Evolutionary conservation across 2,797 vertebrate genomes (phyloP).

Genomic region (Tokudaia muenninki): DNA sequence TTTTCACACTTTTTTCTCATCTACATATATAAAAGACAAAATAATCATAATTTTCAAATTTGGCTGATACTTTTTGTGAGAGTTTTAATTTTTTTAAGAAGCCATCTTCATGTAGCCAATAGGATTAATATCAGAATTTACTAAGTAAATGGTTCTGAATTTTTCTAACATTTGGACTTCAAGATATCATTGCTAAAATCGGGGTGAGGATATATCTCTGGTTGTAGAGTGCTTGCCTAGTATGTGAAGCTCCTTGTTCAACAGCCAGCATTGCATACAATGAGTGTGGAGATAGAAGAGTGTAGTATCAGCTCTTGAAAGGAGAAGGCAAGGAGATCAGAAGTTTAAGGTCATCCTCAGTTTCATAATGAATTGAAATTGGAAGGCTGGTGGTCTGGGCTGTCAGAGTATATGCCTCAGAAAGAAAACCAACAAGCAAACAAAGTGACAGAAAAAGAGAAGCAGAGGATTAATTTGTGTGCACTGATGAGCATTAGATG

Average conservation of each 20-base stretch:
- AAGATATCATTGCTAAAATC: background rate
- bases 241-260: background rate
- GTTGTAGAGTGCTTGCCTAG: too few relatives aligned
- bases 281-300: background rate
- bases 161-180: conserved; percentile 16
- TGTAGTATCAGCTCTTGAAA: background rate
- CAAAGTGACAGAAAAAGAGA: background rate
- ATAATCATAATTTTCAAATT: background rate
- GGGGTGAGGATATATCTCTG: background rate
- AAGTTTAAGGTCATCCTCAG: background rate
- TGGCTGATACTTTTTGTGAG: background rate
- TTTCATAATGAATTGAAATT: background rate
- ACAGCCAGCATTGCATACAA: background rate
- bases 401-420: background rate
- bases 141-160: background rate
- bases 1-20: background rate
- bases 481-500: background rate
- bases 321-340: too few relatives aligned
- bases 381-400: too few relatives aligned
- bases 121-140: background rate
- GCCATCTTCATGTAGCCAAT: background rate
- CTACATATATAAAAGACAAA: background rate
- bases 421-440: background rate
- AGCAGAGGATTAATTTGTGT: background rate
- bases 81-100: background rate